Conservation (phyloP, 23 tunicate genomes). For the Phallusia fumigata region DNA sequence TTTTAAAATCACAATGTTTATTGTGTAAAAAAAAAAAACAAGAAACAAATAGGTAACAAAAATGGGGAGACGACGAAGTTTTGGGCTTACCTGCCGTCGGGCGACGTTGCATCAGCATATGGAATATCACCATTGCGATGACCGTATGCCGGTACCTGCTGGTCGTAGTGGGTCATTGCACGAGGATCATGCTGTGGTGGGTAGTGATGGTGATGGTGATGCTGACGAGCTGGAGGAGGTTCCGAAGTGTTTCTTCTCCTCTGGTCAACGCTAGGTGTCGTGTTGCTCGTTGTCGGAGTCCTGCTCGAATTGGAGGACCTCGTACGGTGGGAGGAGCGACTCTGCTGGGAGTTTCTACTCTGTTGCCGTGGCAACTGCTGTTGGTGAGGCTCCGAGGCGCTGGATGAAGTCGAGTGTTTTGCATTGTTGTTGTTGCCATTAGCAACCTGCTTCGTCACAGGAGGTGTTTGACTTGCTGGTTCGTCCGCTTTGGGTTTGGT, state of each 20-base stretch:
- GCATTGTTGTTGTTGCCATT: conserved; percentile 47
- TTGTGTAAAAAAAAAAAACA: too few relatives aligned
- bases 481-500: not conserved
- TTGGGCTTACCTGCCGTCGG: not conserved
- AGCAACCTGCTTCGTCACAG: not conserved
- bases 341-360: conserved; percentile 12
- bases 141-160: not conserved
- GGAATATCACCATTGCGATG: not conserved
- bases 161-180: not conserved
- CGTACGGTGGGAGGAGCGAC: conserved; percentile 22
- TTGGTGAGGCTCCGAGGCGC: not conserved
- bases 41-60: too few relatives aligned
- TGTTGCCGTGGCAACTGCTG: conserved; percentile 15
- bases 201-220: not conserved
- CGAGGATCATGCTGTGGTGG: not conserved
- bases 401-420: conserved; percentile 19
- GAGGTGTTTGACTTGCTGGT: conserved; percentile 7
- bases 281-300: conserved; percentile 7
- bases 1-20: too few relatives aligned
- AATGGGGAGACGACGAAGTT: too few relatives aligned
- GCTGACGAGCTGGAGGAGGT: conserved; percentile 1
- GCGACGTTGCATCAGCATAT: not conserved
- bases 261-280: conserved; percentile 13
- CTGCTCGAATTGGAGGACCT: conserved; percentile 35
- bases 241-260: conserved; percentile 10